phyloP scores from a whole-genome alignment of 2,797 vertebrate genomes.

The Hyperoplus lanceolatus region DNA sequence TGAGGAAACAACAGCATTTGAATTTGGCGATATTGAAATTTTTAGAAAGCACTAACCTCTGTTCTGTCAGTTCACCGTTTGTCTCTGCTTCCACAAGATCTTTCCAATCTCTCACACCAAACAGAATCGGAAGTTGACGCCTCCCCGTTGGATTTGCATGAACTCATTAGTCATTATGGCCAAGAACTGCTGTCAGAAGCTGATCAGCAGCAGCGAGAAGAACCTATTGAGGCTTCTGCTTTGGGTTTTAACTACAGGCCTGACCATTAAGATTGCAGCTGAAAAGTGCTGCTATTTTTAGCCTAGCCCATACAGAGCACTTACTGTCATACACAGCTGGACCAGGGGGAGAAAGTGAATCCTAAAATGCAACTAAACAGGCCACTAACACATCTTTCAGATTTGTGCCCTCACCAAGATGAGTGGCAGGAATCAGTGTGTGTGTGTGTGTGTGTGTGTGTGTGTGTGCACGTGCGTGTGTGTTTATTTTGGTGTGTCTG shows the following conservation, averaged over 20 bases:
- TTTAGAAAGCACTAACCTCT: slow-evolving; percentile 28
- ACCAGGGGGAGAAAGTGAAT: not conserved
- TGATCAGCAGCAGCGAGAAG: slow-evolving; percentile 34
- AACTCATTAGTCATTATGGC: slow-evolving; percentile 43
- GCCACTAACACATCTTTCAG: slow-evolving; percentile 9
- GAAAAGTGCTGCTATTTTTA: slow-evolving; percentile 42
- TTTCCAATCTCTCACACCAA: slow-evolving; percentile 23
- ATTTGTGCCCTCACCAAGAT: not conserved
- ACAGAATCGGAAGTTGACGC: slow-evolving; percentile 18
- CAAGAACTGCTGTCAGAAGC: slow-evolving; percentile 52
- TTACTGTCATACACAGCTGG: slow-evolving; percentile 51
- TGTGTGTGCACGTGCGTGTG: no score
- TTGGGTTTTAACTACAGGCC: slow-evolving; percentile 27
- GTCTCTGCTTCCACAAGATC: slow-evolving; percentile 8
- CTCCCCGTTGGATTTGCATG: slow-evolving; percentile 37
- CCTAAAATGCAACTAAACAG: not conserved
- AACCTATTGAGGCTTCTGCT: slow-evolving; percentile 54
- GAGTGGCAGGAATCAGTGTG: not conserved
- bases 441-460: not conserved
- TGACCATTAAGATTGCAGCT: slow-evolving; percentile 40
- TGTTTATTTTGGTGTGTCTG: not conserved
- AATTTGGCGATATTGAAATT: slow-evolving; percentile 29
- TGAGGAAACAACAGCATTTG: not conserved
- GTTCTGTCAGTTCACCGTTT: slow-evolving; percentile 11
- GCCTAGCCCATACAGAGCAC: slow-evolving; percentile 17